Conservation (phyloP, 2,113 vertebrate species). For the Apaloderma vittatum region DNA sequence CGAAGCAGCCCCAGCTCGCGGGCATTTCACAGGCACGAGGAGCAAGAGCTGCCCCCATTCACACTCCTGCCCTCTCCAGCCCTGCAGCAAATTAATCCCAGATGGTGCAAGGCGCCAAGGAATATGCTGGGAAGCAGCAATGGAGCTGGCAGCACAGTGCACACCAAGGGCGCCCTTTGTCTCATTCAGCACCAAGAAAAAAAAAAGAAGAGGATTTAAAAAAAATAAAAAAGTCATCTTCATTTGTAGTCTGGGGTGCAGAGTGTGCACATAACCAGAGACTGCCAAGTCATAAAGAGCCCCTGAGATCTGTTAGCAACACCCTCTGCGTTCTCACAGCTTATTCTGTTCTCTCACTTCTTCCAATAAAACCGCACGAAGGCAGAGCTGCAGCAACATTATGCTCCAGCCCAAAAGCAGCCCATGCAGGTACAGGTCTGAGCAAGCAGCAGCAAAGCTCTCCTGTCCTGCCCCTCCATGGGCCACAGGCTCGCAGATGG, state of each 20-base stretch:
- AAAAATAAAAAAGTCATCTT: not conserved
- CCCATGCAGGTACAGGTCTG: fast-evolving
- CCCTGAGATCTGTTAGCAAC: not conserved
- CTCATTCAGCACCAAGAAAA: not conserved
- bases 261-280: not conserved
- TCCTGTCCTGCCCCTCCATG: fast-evolving
- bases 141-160: not conserved
- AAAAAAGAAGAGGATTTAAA: not conserved
- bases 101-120: too few species aligned
- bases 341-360: not conserved
- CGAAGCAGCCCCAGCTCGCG: too few species aligned
- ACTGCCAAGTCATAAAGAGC: not conserved
- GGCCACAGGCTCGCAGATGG: not conserved
- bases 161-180: not conserved
- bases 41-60: not conserved
- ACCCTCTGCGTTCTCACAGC: not conserved
- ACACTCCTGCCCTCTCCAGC: too few species aligned
- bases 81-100: too few species aligned
- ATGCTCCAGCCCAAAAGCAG: not conserved
- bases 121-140: not conserved
- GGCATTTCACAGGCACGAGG: too few species aligned
- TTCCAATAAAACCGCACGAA: fast-evolving
- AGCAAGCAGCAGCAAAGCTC: not conserved
- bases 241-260: not conserved
- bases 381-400: not conserved